A percentile compares a stretch with the other conserved stretches of the same genome.
Conservation (phyloP, 2,113 vertebrate species). For the Taxidea taxus region DNA sequence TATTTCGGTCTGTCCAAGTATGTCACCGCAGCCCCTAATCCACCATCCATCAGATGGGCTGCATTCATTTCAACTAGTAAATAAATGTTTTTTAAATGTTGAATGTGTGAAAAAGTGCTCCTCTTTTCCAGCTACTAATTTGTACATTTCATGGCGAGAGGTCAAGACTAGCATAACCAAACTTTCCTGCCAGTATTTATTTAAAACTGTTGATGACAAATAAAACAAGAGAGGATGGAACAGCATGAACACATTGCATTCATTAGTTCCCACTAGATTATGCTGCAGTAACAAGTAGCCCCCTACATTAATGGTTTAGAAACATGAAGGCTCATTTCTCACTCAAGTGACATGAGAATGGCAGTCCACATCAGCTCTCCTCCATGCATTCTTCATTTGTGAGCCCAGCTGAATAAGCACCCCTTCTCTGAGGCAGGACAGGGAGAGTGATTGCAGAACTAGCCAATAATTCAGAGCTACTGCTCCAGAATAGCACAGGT, state of each 20-base stretch:
- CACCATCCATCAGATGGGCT: neutral
- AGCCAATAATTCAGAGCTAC: neutral
- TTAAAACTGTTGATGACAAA: neutral
- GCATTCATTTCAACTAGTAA: neutral
- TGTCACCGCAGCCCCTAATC: neutral
- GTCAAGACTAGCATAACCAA: neutral
- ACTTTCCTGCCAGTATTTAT: conserved; percentile 32
- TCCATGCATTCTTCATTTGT: neutral
- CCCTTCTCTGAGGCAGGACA: neutral
- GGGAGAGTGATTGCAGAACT: neutral
- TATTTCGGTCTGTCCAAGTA: conserved; percentile 40
- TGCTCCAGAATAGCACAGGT: neutral
- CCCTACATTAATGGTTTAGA: neutral
- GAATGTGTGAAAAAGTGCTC: neutral
- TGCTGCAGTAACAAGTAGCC: neutral
- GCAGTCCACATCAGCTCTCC: neutral
- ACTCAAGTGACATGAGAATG: neutral
- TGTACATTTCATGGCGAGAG: neutral
- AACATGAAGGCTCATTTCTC: neutral
- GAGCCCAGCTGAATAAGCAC: neutral
- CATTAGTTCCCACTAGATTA: neutral
- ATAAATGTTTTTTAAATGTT: neutral
- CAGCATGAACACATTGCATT: neutral
- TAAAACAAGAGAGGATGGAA: neutral
- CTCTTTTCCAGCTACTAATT: neutral